Evolutionary conservation across 2,113 vertebrate species (phyloP), one percentile per base, ranked within the genome.

Genomic region (Sporophila hypoxantha): DNA sequence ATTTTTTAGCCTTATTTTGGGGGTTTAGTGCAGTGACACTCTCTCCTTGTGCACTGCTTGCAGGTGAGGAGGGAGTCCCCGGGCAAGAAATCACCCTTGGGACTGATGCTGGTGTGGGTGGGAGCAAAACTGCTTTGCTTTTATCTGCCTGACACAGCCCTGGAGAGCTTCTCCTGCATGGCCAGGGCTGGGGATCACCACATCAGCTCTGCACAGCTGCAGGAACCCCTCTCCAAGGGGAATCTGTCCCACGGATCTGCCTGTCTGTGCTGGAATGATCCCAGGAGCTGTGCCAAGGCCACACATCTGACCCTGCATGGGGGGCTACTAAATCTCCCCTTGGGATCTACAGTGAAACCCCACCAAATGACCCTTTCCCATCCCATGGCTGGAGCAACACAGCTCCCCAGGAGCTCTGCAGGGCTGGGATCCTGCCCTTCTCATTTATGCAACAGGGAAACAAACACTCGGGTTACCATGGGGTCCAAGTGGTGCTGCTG

Each of bases 1-100:
- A 64, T 8, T 36, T 17, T 59, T 74, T 22, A 74, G 55, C 46
- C 8, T 0, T 46, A 39, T 59, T 56, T 77, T 27, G 36, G 49
- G 21, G n/a, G 3, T 6, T 3, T 7, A 57, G 5, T 0, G 2
- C 8, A 32, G 34, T 49, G 64, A 7, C 55, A 8, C 34, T 23
- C 20, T 75, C 44, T 57, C 37, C 37, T 39, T 41, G 25, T 60
- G 50, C 16, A 34, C 32, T 69, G 39, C 30, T 62, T 46, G 42
- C 29, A 59, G 52, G 30, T 2, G 4, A 49, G 22, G 12, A 56
- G 25, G 13, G 34, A 73, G 8, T 18, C 27, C 36, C 9, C 25
- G 44, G 50, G 52, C 18, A 42, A 11, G 16, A 62, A 65, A 69
- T 15, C 17, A 17, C 14, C 44, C 17, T 4, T 41, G 61, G 32